Evolutionary conservation across 1,140 invertebrate genomes (phyloP).

Genomic region (Vanessa atalanta): DNA sequence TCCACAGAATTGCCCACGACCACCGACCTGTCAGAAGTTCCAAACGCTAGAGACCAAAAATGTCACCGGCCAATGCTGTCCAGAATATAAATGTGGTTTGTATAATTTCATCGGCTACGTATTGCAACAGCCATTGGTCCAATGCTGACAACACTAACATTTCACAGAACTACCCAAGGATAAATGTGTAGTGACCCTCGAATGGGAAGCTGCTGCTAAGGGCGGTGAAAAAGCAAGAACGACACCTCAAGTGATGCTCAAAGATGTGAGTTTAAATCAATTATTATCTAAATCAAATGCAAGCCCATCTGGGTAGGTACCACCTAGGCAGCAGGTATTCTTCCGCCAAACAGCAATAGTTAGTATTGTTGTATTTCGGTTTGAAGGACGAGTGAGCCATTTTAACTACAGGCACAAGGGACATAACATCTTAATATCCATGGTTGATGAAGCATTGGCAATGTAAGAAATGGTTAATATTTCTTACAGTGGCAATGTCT

Average conservation of each 20-base stretch:
- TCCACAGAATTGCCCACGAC: slow-evolving; percentile 82
- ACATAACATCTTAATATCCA: no score
- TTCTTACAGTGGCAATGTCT: no score
- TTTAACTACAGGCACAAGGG: no score
- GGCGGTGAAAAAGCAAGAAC: slow-evolving; percentile 80
- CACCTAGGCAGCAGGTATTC: no score
- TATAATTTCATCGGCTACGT: not conserved
- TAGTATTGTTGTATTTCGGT: no score
- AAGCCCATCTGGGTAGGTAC: no score
- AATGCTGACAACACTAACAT: slow-evolving; percentile 19
- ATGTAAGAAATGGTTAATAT: no score
- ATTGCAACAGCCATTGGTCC: not conserved
- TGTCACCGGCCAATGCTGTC: slow-evolving; percentile 83
- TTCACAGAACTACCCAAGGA: slow-evolving; percentile 84
- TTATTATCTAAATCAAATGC: no score
- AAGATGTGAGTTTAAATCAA: slow-evolving; percentile 67
- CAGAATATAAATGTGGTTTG: slow-evolving; percentile 84
- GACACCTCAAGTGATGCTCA: slow-evolving; percentile 69
- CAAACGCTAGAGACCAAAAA: slow-evolving; percentile 76
- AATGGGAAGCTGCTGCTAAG: slow-evolving; percentile 78
- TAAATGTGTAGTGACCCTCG: slow-evolving; percentile 84
- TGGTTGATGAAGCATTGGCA: no score
- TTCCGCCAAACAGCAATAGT: no score
- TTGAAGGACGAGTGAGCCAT: no score
- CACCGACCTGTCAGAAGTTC: slow-evolving; percentile 82